Percentiles rank a stretch among this genome's conserved stretches.
Conservation (phyloP, 1,140 invertebrate genomes). For the Leptopilina boulardi region DNA sequence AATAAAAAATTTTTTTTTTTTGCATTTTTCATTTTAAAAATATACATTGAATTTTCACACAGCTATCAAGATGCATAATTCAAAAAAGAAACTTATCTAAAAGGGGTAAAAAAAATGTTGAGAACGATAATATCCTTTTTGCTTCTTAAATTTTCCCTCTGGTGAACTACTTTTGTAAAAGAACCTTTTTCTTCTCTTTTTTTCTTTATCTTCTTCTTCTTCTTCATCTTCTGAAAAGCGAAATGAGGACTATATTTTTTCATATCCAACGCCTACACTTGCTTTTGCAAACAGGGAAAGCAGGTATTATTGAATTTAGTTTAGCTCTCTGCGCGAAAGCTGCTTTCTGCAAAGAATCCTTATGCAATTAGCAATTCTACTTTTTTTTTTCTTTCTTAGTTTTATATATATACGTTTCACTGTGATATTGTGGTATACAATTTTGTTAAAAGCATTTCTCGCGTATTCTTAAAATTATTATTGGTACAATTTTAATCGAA, state of each 20-base stretch:
- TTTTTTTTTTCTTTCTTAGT: not conserved
- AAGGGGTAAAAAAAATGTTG: not conserved
- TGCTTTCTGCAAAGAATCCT: not conserved
- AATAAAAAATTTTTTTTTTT: not conserved
- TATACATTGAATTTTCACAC: not conserved
- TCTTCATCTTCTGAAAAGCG: not conserved
- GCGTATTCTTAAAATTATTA: not conserved
- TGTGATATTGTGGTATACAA: not conserved
- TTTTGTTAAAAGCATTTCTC: not conserved
- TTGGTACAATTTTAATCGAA: not conserved
- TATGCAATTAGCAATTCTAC: conserved; percentile 21
- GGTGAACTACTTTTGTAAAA: conserved; percentile 2
- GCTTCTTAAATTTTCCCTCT: not conserved
- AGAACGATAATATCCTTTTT: not conserved
- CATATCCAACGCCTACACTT: not conserved
- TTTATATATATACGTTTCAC: not conserved
- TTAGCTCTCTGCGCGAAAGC: not conserved
- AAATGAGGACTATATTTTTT: conserved; percentile 7
- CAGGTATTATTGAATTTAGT: conserved; percentile 31
- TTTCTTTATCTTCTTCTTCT: not conserved
- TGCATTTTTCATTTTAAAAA: not conserved
- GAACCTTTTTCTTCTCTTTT: not conserved
- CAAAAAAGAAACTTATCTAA: not conserved
- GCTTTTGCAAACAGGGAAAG: conserved; percentile 14
- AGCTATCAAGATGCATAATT: conserved; percentile 10